A percentile compares a stretch with the other conserved stretches of the same genome.
These are phyloP conservation scores for Loxodonta africana DNA, from an alignment of 2,113 vertebrate genomes.

Conservation along the genomic window DNA sequence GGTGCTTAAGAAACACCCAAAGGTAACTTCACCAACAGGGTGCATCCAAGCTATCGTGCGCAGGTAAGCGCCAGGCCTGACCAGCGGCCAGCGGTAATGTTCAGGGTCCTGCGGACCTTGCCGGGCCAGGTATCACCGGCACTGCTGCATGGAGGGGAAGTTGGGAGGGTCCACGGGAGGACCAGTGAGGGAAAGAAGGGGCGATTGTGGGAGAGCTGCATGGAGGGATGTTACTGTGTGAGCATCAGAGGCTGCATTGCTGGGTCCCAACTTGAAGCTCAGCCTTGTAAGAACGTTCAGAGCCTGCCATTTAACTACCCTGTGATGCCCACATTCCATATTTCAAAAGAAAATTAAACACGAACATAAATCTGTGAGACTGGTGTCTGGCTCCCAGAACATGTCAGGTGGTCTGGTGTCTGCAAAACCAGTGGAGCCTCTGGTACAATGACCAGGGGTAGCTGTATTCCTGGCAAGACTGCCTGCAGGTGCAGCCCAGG, in stretches of 20 bases:
- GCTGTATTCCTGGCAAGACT: neutral
- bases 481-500: neutral
- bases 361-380: neutral
- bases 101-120: neutral
- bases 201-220: no score
- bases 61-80: rapidly evolving
- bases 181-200: no score
- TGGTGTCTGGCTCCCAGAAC: neutral
- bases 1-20: neutral
- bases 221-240: neutral
- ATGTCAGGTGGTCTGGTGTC: neutral
- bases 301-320: no score
- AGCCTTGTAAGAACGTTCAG: neutral
- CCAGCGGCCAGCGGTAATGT: neutral
- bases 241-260: no score
- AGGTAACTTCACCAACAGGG: neutral
- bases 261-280: neutral
- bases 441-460: no score
- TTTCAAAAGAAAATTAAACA: neutral
- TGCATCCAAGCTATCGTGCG: neutral
- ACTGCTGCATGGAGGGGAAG: neutral
- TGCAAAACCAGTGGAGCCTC: neutral
- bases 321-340: neutral
- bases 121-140: neutral
- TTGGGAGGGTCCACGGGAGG: neutral